Base-by-base conservation (phyloP, 2,888 invertebrate species). In the Morpho helenor region DNA sequence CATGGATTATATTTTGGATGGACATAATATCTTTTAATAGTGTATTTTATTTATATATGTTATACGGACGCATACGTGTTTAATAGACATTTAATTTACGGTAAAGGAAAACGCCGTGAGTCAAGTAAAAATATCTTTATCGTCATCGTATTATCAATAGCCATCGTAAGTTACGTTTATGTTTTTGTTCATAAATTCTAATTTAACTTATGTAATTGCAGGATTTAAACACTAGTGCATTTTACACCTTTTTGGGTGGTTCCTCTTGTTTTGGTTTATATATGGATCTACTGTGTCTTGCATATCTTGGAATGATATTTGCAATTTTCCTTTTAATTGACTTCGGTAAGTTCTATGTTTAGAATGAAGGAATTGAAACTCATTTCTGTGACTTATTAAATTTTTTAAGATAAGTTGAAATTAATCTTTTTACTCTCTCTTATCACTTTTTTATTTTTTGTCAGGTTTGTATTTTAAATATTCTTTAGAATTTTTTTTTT, bases 241-340 rank as follows among this genome's bases (percentile, higher is more conserved):
- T 94, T 90, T 94, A 92, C 73, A 91, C 95, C 16, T 94, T 93
- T 65, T 71, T 95, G 43, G 90, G 93, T 0, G 91, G 93, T 0
- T 91, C 93, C 5, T 84, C 93, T 0, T 94, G 95, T 67, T 94
- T 97, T 62, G 96, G 95, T 2, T 82, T 96, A 39, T 93, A 94
- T 76, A 82, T 97, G 63, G 97, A 97, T 72, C 86, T 92, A 59
- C 77, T 96, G 8, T 95, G 94, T 66, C 91, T 94, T 8, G 62
- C 91, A 1, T 96, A 96, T 72, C 89, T 96, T 8, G 91, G 92
- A 0, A 74, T 91, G 2, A 92, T 96, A 2, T 91, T 95, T 39
- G 92, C 93, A 57, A 92, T 93, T 49, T 94, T 94, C 71, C 86
- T 95, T n/a, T 56, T 93, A 0, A 69, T 92, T 40, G 89, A 92